These are phyloP conservation scores for Poliocrania exsul DNA, from an alignment of 2,797 vertebrate species.

Conservation along the genomic window DNA sequence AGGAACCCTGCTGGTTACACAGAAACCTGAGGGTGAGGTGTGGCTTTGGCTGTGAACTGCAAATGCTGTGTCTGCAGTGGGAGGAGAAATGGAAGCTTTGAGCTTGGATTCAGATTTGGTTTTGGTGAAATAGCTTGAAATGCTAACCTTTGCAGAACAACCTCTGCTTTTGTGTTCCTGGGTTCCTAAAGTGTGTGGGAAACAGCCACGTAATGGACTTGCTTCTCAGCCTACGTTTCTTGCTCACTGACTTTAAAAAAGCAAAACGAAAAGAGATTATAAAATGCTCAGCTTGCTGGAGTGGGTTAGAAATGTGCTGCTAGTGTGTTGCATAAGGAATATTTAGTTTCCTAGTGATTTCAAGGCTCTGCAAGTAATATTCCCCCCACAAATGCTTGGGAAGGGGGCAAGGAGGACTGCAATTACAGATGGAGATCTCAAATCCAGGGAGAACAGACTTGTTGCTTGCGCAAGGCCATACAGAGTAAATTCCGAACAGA, in stretches of 20 bases:
- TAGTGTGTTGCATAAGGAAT: conserved; percentile 22
- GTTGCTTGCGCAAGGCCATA: not conserved
- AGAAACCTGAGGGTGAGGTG: conserved; percentile 12
- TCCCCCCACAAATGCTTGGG: not conserved
- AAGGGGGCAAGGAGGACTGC: not conserved
- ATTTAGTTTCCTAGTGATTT: conserved; percentile 15
- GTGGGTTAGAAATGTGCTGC: conserved; percentile 31
- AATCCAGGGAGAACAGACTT: not conserved
- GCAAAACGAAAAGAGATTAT: not conserved
- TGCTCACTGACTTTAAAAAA: conserved; percentile 53
- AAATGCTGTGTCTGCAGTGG: conserved; percentile 23
- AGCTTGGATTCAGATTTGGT: not conserved
- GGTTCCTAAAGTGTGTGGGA: conserved; percentile 51
- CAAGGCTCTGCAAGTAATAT: not conserved
- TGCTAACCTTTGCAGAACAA: conserved; percentile 52
- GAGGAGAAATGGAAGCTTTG: conserved; percentile 44
- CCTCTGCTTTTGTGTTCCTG: conserved; percentile 65
- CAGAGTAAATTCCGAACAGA: not conserved
- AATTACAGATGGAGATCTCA: not conserved
- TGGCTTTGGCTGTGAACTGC: conserved; percentile 19
- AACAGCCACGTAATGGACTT: conserved; percentile 46
- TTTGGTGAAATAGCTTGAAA: conserved; percentile 58
- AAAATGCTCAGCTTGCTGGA: conserved; percentile 40
- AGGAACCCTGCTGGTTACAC: not conserved
- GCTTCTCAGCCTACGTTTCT: conserved; percentile 45